phyloP scores from a whole-genome alignment of 2,888 invertebrate genomes.

The Tipula confusa region DNA sequence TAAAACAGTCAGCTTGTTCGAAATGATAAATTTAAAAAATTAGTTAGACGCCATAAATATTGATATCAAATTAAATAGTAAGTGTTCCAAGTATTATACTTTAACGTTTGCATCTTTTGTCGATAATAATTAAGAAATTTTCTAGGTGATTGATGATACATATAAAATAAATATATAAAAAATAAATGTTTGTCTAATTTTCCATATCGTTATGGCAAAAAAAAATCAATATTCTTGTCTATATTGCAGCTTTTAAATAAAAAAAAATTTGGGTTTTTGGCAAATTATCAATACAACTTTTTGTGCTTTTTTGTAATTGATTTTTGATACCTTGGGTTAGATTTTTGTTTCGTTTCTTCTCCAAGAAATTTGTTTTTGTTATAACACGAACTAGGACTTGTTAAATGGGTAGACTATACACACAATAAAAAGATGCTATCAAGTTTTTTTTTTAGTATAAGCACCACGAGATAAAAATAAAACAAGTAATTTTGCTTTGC shows the following conservation, averaged over 20 bases:
- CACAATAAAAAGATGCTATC: neutral
- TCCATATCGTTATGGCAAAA: neutral
- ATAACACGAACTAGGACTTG: neutral
- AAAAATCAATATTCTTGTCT: neutral
- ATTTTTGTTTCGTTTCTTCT: neutral
- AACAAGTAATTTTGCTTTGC: neutral
- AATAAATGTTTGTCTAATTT: neutral
- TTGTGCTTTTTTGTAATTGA: neutral
- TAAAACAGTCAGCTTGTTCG: too few relatives aligned
- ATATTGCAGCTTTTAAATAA: neutral
- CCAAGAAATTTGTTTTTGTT: neutral
- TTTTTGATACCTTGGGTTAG: neutral
- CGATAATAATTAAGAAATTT: neutral
- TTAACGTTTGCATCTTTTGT: too few relatives aligned
- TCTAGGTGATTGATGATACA: neutral
- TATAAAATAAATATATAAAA: neutral
- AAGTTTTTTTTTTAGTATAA: neutral
- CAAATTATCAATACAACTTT: neutral
- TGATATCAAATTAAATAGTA: neutral
- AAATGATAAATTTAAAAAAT: neutral
- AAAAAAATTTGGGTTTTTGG: neutral
- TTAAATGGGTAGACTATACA: neutral
- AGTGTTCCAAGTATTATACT: neutral
- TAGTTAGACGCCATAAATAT: neutral
- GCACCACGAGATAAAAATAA: neutral